Percentiles rank a stretch among this genome's conserved stretches.
Evolutionary conservation across 2,888 invertebrate species (phyloP).

Genomic region (Lapara coniferarum): DNA sequence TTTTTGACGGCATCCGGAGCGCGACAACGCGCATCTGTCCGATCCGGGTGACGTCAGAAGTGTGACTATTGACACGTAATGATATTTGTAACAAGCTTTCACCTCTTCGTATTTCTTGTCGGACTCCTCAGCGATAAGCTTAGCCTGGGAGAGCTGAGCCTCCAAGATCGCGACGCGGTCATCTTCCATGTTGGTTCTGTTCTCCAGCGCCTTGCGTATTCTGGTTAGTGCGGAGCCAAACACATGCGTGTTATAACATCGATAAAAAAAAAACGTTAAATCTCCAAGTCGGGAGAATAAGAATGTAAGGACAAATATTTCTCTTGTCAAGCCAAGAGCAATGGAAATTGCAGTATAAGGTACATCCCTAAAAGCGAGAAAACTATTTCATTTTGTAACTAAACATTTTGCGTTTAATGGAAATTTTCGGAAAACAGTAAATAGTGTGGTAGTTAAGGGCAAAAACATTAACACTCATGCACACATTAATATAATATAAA

Average conservation of each 20-base stretch:
- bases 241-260: constrained; percentile 82
- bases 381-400: not conserved
- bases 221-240: constrained; percentile 86
- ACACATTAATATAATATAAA: constrained; percentile 46
- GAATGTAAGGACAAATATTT: constrained; percentile 4
- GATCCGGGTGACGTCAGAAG: constrained; percentile 7
- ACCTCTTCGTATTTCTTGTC: constrained; percentile 99
- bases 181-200: constrained; percentile 99
- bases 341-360: constrained; percentile 3
- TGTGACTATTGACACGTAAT: constrained; percentile 29
- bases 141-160: constrained; percentile 98
- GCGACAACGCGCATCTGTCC: not conserved
- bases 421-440: constrained; percentile 33
- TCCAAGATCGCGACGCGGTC: constrained; percentile 99
- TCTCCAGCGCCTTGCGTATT: constrained; percentile 99
- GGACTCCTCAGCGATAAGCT: constrained; percentile 99
- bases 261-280: constrained; percentile 45
- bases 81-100: constrained; percentile 65
- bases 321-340: constrained; percentile 4
- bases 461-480: constrained; percentile 65
- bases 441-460: constrained; percentile 74
- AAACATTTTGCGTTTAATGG: constrained; percentile 21
- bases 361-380: constrained; percentile 17
- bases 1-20: constrained; percentile 19
- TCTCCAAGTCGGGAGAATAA: constrained; percentile 15